These are phyloP conservation scores for Lapara coniferarum DNA, from an alignment of 2,888 invertebrate species.

Conservation along the genomic window DNA sequence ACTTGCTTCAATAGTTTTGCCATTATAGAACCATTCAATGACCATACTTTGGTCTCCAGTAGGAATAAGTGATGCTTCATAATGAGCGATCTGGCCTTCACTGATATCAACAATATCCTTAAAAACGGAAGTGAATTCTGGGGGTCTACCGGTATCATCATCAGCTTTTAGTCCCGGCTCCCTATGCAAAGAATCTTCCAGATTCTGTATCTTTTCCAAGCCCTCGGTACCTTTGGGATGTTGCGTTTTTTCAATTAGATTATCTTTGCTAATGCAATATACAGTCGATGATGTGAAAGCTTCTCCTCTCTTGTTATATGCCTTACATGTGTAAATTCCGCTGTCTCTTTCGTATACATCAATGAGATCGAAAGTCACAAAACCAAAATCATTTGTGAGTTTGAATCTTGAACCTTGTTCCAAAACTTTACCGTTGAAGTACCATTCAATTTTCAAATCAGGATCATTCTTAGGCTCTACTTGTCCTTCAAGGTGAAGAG, in stretches of 20 bases:
- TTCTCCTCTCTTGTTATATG: constrained; percentile 93
- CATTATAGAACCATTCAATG: constrained; percentile 98
- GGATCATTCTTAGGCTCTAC: constrained; percentile 97
- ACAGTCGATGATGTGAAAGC: constrained; percentile 96
- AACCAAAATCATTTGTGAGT: constrained; percentile 97
- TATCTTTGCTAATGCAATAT: constrained; percentile 91
- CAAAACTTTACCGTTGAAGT: constrained; percentile 94
- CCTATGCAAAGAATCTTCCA: constrained; percentile 92
- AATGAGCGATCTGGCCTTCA: constrained; percentile 98
- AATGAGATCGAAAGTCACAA: constrained; percentile 95
- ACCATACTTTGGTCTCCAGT: constrained; percentile 96
- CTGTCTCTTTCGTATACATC: constrained; percentile 97
- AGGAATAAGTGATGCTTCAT: constrained; percentile 97
- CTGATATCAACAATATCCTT: constrained; percentile 91
- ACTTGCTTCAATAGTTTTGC: constrained; percentile 92
- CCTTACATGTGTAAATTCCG: constrained; percentile 96
- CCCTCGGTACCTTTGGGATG: constrained; percentile 98
- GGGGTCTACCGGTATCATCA: constrained; percentile 91
- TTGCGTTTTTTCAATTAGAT: constrained; percentile 93
- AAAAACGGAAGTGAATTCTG: constrained; percentile 94
- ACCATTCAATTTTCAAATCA: constrained; percentile 95
- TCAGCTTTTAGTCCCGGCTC: constrained; percentile 87
- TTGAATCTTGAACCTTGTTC: constrained; percentile 95
- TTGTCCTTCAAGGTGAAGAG: constrained; percentile 96
- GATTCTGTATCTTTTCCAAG: constrained; percentile 93